phyloP scores from a whole-genome alignment of 2,797 vertebrate genomes.

The Numenius phaeopus region DNA sequence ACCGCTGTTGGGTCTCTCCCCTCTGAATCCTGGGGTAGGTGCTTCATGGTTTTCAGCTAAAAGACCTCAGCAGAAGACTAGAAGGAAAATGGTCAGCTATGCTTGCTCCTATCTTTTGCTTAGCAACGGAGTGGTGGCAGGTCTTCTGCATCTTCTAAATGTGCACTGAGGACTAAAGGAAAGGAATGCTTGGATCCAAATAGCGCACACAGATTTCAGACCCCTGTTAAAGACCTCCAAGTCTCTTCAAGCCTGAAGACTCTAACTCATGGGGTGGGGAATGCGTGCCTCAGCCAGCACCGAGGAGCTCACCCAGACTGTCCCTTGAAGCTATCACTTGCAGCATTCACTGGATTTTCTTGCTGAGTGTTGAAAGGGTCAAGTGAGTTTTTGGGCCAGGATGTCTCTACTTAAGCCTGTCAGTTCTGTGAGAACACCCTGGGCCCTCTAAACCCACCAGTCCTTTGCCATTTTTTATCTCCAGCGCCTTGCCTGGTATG shows the following conservation, averaged over 20 bases:
- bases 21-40: background rate
- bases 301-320: background rate
- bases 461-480: background rate
- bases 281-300: background rate
- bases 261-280: accelerated
- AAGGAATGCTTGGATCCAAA: background rate
- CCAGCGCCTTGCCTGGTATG: accelerated
- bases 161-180: background rate
- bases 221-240: background rate
- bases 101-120: background rate
- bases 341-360: background rate
- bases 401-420: background rate
- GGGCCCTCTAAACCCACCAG: background rate
- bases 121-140: background rate
- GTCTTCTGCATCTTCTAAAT: background rate
- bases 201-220: background rate
- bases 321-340: background rate
- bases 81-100: background rate
- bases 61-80: background rate
- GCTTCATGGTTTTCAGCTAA: background rate
- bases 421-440: background rate
- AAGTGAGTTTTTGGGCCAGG: background rate
- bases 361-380: background rate
- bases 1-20: background rate
- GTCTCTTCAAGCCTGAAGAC: background rate